Evolutionary conservation across 2,888 invertebrate species (phyloP).

Genomic region (Cephus spinipes): DNA sequence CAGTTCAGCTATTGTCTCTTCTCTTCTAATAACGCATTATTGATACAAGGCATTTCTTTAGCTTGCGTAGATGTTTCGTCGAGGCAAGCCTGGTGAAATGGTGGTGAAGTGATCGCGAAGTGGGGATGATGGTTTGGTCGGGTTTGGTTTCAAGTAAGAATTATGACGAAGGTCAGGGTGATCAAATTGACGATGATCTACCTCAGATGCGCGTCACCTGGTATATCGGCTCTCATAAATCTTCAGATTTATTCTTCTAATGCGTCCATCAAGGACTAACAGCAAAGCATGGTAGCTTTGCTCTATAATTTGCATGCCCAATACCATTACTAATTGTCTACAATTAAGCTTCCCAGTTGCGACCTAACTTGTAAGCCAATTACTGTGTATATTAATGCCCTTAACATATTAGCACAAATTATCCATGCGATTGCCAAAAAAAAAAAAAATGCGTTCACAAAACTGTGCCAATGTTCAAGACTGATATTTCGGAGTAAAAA

Average conservation of each 20-base stretch:
- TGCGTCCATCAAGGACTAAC: background rate
- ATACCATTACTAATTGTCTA: background rate
- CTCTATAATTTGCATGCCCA: background rate
- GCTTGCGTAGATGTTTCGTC: conserved; percentile 61
- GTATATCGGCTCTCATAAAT: background rate
- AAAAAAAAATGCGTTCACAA: background rate
- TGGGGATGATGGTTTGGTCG: conserved; percentile 32
- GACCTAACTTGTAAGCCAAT: background rate
- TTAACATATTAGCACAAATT: background rate
- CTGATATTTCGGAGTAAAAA: background rate
- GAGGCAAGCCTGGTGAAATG: conserved; percentile 59
- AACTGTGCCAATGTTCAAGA: background rate
- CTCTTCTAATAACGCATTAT: conserved; percentile 17
- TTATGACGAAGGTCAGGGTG: conserved; percentile 36
- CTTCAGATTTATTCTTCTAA: background rate
- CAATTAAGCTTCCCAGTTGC: background rate
- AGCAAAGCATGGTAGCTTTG: background rate
- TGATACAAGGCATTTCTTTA: conserved; percentile 53
- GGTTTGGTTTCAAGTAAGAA: conserved; percentile 40
- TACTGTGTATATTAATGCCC: background rate
- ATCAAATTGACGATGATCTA: conserved; percentile 39
- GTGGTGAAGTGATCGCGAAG: conserved; percentile 33
- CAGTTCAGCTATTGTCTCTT: background rate
- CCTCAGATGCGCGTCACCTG: conserved; percentile 20
- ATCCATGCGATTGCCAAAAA: background rate